Conservation (phyloP, 1,140 invertebrate genomes). For the Heliconius congener region DNA sequence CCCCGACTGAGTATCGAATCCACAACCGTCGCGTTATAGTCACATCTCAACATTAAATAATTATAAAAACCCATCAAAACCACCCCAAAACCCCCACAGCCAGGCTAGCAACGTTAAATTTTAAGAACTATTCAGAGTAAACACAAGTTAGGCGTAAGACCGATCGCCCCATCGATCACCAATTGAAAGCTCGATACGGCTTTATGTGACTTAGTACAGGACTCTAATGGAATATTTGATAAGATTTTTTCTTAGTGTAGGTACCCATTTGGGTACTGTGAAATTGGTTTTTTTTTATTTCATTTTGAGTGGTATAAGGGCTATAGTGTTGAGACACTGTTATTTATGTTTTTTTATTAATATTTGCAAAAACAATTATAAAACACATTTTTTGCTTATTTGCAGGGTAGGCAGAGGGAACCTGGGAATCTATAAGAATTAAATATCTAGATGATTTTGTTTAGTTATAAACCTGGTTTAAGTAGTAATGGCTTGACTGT, state of each 20-base stretch:
- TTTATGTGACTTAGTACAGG: constrained; percentile 10
- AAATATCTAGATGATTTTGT: too few species aligned
- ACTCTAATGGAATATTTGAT: constrained; percentile 13
- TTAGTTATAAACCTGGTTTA: too few species aligned
- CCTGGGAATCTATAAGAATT: too few species aligned
- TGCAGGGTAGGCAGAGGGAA: too few species aligned
- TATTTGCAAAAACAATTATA: too few species aligned
- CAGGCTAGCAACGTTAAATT: not conserved
- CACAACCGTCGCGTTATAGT: too few species aligned
- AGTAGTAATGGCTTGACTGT: too few species aligned
- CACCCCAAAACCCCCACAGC: not conserved
- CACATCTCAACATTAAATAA: not conserved
- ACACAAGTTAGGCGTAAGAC: constrained; percentile 7
- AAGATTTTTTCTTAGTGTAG: not conserved
- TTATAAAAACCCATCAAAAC: not conserved
- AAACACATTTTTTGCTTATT: too few species aligned
- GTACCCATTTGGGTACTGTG: not conserved
- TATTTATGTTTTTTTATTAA: too few species aligned
- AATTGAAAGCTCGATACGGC: constrained; percentile 10
- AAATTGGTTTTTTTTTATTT: not conserved
- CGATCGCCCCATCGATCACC: constrained; percentile 7
- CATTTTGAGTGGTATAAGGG: too few species aligned
- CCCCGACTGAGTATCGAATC: too few species aligned
- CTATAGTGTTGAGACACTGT: too few species aligned
- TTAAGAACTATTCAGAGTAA: constrained; percentile 5